These are phyloP conservation scores for Hydrozoanthus tunicans DNA, from an alignment of 64 coral and sea anemone species.

Conservation along the genomic window DNA sequence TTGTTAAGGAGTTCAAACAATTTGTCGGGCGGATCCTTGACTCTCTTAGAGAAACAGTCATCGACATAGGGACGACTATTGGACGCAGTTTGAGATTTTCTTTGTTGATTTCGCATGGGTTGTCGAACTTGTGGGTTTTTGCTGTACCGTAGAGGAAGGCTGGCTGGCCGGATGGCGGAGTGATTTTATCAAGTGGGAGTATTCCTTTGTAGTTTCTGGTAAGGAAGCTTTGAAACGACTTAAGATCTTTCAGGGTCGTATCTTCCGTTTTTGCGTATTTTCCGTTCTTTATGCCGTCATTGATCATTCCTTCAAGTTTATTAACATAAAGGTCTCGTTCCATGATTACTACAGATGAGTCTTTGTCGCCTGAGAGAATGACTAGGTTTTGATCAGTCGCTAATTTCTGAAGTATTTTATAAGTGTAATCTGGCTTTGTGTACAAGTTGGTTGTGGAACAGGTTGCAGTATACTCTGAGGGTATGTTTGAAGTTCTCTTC, in stretches of 20 bases:
- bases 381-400: constrained; percentile 10
- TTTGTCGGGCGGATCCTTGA: too few species aligned
- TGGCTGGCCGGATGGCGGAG: neutral
- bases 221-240: neutral
- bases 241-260: neutral
- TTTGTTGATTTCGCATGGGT: neutral
- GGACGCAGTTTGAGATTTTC: too few species aligned
- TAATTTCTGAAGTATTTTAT: constrained; percentile 6
- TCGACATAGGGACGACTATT: too few species aligned
- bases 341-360: constrained; percentile 45
- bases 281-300: neutral
- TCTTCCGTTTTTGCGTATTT: neutral
- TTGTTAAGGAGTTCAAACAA: too few species aligned
- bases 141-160: neutral
- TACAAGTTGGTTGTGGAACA: neutral
- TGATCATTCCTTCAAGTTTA: constrained; percentile 34
- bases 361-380: constrained; percentile 33
- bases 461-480: neutral
- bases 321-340: neutral
- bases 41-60: too few species aligned
- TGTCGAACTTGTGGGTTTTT: neutral
- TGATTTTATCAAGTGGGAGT: neutral
- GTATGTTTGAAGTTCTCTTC: constrained; percentile 33
- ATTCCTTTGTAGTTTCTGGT: neutral
- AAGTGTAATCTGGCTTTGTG: constrained; percentile 21